Conservation (phyloP, 2,888 invertebrate species). For the Diarsia brunnea region DNA sequence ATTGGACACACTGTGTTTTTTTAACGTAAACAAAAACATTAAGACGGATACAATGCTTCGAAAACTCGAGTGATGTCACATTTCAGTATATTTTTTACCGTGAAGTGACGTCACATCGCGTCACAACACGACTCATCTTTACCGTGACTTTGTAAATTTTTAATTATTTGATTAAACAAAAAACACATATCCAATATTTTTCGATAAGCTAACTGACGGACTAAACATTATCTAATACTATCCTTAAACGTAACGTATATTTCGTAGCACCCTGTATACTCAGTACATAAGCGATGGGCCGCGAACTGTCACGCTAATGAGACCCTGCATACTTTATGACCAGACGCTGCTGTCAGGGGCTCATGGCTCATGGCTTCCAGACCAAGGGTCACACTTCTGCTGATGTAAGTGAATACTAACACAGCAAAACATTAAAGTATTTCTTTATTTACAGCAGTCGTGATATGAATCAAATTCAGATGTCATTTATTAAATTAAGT, state of each 20-base stretch:
- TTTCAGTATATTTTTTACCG: no score
- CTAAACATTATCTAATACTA: neutral
- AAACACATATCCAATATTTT: no score
- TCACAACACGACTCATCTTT: no score
- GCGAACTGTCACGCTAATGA: conserved; percentile 48
- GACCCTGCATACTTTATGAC: conserved; percentile 51
- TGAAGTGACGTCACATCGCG: no score
- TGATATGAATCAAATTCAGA: neutral
- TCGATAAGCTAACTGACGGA: no score
- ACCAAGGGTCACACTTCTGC: neutral
- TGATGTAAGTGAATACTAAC: neutral
- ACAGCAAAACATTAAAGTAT: neutral
- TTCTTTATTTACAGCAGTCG: neutral
- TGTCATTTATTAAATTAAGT: neutral
- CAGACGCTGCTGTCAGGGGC: conserved; percentile 35
- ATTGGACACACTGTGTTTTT: no score
- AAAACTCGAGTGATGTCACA: no score
- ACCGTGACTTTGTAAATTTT: no score
- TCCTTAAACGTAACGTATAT: no score
- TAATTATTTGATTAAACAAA: no score
- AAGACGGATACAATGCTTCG: no score
- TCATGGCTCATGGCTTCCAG: conserved; percentile 1
- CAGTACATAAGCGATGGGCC: conserved; percentile 18
- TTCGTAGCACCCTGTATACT: neutral
- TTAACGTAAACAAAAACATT: no score